Conservation (phyloP, 2,797 vertebrate genomes). For the Vespertilio murinus region DNA sequence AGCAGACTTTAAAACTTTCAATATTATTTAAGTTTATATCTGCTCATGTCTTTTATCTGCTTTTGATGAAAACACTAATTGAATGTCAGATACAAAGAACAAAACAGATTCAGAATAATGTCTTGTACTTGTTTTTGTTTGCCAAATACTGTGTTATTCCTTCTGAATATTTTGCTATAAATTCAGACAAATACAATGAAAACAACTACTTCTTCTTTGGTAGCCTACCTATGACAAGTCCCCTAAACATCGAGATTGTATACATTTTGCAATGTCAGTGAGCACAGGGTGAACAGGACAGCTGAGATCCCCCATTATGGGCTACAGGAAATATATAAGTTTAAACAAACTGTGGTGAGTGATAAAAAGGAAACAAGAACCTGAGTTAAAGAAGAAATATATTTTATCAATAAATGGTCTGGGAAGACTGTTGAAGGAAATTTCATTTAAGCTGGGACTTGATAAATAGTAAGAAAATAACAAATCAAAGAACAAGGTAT, state of each 20-base stretch:
- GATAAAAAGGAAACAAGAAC: not conserved
- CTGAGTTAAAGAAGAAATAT: too few relatives aligned
- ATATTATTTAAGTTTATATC: not conserved
- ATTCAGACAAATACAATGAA: not conserved
- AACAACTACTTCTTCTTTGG: not conserved
- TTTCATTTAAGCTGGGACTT: not conserved
- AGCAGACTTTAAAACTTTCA: not conserved
- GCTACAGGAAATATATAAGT: not conserved
- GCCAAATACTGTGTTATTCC: not conserved
- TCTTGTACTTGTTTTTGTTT: not conserved
- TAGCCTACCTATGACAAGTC: too few relatives aligned
- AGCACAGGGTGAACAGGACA: fast-evolving
- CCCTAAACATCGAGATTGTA: too few relatives aligned
- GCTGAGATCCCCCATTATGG: too few relatives aligned
- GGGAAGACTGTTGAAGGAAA: not conserved
- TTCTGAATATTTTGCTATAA: not conserved
- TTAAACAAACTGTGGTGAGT: fast-evolving
- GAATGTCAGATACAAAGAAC: too few relatives aligned
- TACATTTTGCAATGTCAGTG: fast-evolving
- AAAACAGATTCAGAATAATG: too few relatives aligned
- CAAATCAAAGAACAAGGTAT: too few relatives aligned
- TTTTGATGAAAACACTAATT: not conserved
- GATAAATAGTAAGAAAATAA: not conserved
- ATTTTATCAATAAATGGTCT: not conserved
- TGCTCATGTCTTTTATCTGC: not conserved